A percentile compares a stretch with the other conserved stretches of the same genome.
Conservation (phyloP, 2,797 vertebrate species). For the Tenualosa ilisha region DNA sequence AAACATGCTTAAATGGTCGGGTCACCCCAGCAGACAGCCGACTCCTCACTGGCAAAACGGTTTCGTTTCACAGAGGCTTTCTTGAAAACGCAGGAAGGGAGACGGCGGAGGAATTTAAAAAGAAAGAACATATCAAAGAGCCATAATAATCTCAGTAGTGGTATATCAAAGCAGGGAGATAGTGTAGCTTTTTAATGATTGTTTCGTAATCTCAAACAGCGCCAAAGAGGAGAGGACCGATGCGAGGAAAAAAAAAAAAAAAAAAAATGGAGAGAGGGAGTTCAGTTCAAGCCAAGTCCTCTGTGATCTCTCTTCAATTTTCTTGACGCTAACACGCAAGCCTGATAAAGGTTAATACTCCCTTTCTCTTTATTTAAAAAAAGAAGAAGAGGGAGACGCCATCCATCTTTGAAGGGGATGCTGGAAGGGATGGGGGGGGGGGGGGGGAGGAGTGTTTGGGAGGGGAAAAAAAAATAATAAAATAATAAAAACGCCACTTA, state of each 20-base stretch:
- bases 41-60: too few species aligned
- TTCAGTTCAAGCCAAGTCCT: constrained; percentile 43
- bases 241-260: background rate
- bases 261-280: background rate
- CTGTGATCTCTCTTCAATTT: constrained; percentile 58
- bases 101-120: background rate
- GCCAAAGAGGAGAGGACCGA: constrained; percentile 34
- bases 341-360: constrained; percentile 62
- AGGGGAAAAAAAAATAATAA: constrained; percentile 34
- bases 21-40: too few species aligned
- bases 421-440: background rate
- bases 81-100: background rate
- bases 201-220: constrained; percentile 50
- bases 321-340: constrained; percentile 38
- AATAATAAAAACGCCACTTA: constrained; percentile 60
- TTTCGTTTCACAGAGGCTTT: too few species aligned
- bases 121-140: constrained; percentile 35
- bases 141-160: constrained; percentile 48
- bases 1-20: too few species aligned
- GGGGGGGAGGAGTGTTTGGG: background rate
- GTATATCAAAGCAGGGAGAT: constrained; percentile 58
- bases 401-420: constrained; percentile 59
- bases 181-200: constrained; percentile 58
- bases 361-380: constrained; percentile 55
- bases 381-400: constrained; percentile 48